phyloP scores from a whole-genome alignment of 1,140 invertebrate species.

The Drosophila cardini region DNA sequence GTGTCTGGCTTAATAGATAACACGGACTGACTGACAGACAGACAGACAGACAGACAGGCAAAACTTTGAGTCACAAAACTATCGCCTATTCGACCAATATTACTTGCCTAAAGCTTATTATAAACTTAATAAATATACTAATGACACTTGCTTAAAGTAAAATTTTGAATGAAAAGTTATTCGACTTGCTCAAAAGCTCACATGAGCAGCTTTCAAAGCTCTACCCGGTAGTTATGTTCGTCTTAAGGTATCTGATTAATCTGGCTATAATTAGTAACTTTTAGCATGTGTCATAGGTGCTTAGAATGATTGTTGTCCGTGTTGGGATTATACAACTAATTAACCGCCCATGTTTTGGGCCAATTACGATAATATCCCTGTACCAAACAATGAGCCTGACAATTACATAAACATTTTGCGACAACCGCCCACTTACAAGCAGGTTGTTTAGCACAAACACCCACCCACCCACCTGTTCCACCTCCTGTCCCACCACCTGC shows the following conservation, averaged over 20 bases:
- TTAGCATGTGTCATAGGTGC: constrained; percentile 21
- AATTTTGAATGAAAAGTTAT: neutral
- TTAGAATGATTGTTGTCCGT: constrained; percentile 1
- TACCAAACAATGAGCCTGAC: constrained; percentile 68
- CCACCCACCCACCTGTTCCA: neutral
- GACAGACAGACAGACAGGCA: neutral
- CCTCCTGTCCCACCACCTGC: neutral
- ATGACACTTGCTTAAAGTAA: neutral
- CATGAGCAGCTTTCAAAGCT: too few relatives aligned
- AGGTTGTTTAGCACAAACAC: neutral
- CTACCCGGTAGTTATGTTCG: too few relatives aligned
- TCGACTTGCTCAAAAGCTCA: too few relatives aligned
- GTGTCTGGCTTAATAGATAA: constrained; percentile 17
- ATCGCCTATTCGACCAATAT: neutral
- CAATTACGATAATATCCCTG: constrained; percentile 72
- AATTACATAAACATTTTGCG: constrained; percentile 73
- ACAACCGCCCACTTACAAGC: constrained; percentile 24
- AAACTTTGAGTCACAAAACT: neutral
- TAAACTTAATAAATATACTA: neutral
- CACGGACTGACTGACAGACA: neutral
- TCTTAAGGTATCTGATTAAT: neutral
- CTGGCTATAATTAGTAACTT: constrained; percentile 1
- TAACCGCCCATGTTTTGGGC: constrained; percentile 52
- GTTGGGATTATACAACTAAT: constrained; percentile 53
- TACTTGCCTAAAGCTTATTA: neutral